Base-by-base conservation (phyloP, 1,140 invertebrate genomes). In the Drosophila varians region DNA sequence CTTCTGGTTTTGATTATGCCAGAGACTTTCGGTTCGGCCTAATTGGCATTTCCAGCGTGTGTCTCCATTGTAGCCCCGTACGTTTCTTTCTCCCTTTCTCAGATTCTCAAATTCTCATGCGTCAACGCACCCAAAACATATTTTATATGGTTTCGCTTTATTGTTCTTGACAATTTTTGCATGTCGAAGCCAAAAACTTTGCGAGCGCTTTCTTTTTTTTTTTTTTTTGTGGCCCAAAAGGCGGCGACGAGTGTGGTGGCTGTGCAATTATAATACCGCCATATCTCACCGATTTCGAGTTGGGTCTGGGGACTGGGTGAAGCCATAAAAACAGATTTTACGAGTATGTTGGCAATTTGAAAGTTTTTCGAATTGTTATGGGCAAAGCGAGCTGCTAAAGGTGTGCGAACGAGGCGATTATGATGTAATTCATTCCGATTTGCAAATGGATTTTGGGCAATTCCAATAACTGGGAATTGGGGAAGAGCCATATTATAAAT, bases 261-360 rank as follows among this genome's bases (percentile, higher is more conserved):
- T 73, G 55, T 53, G 49, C 68, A 73, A 73, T 73, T 61, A 73
- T 73, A 72, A 72, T 73, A 69, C 18, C 40, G 47, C 69, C 68
- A 73, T 72, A 62, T 72, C 47, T 71, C 55, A 52, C 11, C 56
- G 47, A 46, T 61, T 72, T 31, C 46, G 55, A 8, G 25, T 71
- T 46, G 54, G 53, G 64, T 7, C 43, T 47, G 23, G 45, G 26
- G 12, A 14, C 19, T 34, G 47, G 38, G 46, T 16, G 43, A 73
- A 73, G 68, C 57, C 68, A 73, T 73, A 73, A 73, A 71, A 68
- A 69, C 62, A 34, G 51, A 69, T 69, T 69, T 69, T 69, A 64
- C 42, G 60, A 64, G 42, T 38, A 69, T 69, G 65, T 69, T 69
- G 16, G 62, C 62, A 66, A 66, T 66, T 66, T 66, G 62, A 68